Evolutionary conservation across 2,888 invertebrate genomes (phyloP).

Genomic region (Habrosyne pyritoides): DNA sequence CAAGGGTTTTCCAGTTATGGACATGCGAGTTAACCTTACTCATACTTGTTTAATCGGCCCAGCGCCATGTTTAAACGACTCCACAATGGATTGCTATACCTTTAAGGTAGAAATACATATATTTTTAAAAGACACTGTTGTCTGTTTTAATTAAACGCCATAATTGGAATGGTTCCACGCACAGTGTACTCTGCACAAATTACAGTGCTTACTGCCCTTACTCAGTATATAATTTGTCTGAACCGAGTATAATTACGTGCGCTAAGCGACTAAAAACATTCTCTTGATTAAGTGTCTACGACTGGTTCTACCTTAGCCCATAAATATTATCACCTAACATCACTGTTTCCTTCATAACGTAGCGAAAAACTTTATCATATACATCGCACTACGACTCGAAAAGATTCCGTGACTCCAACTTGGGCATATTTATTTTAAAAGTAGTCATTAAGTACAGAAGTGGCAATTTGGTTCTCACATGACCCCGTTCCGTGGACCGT

Average conservation of each 20-base stretch:
- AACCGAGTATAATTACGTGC: slow-evolving; percentile 45
- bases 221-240: slow-evolving; percentile 55
- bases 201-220: slow-evolving; percentile 46
- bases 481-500: slow-evolving; percentile 73
- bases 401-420: slow-evolving; percentile 61
- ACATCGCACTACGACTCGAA: slow-evolving; percentile 55
- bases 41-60: slow-evolving; percentile 50
- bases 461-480: slow-evolving; percentile 70
- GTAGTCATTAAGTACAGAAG: slow-evolving; percentile 61
- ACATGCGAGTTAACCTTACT: slow-evolving; percentile 42
- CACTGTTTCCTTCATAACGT: slow-evolving; percentile 38
- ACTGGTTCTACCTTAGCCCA: slow-evolving; percentile 47
- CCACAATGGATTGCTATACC: slow-evolving; percentile 40
- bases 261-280: slow-evolving; percentile 49
- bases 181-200: slow-evolving; percentile 46
- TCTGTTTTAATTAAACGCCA: slow-evolving; percentile 54
- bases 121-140: slow-evolving; percentile 42
- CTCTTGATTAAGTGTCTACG: slow-evolving; percentile 41
- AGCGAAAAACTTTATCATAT: slow-evolving; percentile 56
- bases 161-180: slow-evolving; percentile 44
- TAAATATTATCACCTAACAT: slow-evolving; percentile 50
- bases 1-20: slow-evolving; percentile 60
- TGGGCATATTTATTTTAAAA: slow-evolving; percentile 57
- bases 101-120: slow-evolving; percentile 33
- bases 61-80: slow-evolving; percentile 44